Base-by-base conservation (phyloP, 2,888 invertebrate species). In the Copidosoma aretas region DNA sequence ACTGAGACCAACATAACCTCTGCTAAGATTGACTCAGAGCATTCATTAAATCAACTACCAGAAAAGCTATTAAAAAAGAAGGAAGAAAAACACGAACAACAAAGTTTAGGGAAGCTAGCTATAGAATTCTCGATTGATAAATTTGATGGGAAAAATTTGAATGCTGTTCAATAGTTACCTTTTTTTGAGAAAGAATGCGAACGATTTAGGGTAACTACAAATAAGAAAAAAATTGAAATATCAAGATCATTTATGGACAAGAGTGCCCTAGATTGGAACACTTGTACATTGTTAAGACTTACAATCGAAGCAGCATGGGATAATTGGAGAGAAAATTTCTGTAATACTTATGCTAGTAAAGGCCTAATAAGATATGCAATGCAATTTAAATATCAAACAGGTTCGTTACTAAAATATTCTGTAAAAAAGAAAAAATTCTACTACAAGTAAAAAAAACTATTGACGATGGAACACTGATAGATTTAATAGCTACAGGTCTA, bases 371-470 rank as follows among this genome's bases (percentile, higher is more conserved):
- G 46, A 53, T 71, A 72, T 56, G 73, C 74, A 21, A 46, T 73
- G 17, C n/a, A 57, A 32, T 72, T 54, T 58, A 71, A 51, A 68
- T 73, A n/a, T n/a, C n/a, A 58, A 57, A 14, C 22, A 32, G 73
- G 74, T 2, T 63, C 60, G 65, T 24, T 79, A 22, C 63, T 78
- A 56, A 74, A 78, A 46, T 75, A 73, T 63, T 73, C 74, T 8
- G 25, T 72, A 58, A 75, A 70, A 54, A 74, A 74, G n/a, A 75
- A 70, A 58, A 52, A 70, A 43, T 75, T 21, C 39, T 75, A 65
- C 24, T 73, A 57, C 68, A 75, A 63, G 63, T 69, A 51, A 71
- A 70, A 41, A 75, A 74, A 52, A 0, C 24, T 10, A 73, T 72
- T 17, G 70, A 71, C 24, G 58, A 51, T 5, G 51, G 49, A n/a